Evolutionary conservation across 2,797 vertebrate species (phyloP), one percentile per base, ranked within the genome.

Genomic region (Gymnoscopelus braueri): DNA sequence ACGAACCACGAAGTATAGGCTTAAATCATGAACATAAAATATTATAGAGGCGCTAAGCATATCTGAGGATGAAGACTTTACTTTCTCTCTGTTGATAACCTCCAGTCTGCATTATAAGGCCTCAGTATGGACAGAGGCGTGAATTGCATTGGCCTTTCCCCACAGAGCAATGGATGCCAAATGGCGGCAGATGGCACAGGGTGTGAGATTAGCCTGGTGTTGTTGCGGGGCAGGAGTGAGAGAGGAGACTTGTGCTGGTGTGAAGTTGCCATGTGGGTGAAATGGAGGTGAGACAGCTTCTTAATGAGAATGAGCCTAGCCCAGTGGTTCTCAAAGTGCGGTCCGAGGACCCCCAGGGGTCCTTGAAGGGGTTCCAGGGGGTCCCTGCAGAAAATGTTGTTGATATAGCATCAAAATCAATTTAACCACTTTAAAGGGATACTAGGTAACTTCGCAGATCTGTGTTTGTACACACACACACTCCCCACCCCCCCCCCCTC

Each of bases 151-250:
- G 29, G 74, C 71, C 64, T 69, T 73, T 78, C 80, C 75, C 80
- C 14, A 11, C 71, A 75, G 83, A 80, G 85, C 47, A 15, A 52
- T 44, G 58, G 55, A 64, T 78, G 87, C 83, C 87, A 91, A 83
- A 83, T 74, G 75, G 59, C 59, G 63, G 83, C 90, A 92, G 87
- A 88, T 92, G 91, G 90, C 75, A 84, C 72, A 63, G 83, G 82
- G 83, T 82, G 86, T 84, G 84, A 87, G 83, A 88, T 82, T 72
- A 84, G 84, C 80, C 81, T 81, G 83, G 83, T 84, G 74, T 15
- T 79, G 84, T 77, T 80, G 84, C 81, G 78, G 87, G 84, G 81
- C 82, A 71, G 88, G 82, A 79, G 79, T 76, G 9, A 87, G 82
- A 79, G 79, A 77, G 9, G 7, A 44, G 39, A 44, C 39, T 79